These are phyloP conservation scores for Eurystomus glaucurus DNA, from an alignment of 2,797 vertebrate genomes.

Conservation along the genomic window DNA sequence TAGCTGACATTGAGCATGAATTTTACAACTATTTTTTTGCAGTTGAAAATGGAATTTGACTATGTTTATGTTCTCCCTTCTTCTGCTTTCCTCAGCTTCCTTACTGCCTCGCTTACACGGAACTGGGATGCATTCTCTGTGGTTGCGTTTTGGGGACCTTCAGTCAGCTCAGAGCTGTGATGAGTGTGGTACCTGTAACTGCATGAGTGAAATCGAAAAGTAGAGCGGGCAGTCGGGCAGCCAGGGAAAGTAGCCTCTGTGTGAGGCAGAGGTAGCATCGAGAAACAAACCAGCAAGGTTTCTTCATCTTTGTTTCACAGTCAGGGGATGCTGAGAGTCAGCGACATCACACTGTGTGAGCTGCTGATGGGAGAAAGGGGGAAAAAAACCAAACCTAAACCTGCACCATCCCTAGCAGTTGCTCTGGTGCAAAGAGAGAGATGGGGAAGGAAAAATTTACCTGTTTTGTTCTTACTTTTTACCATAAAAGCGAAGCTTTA, in stretches of 20 bases:
- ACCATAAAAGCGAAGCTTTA: neutral
- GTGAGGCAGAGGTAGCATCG: neutral
- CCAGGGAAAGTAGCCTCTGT: neutral
- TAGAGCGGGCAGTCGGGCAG: rapidly evolving
- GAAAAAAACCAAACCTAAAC: neutral
- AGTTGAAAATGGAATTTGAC: neutral
- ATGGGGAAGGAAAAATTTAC: neutral
- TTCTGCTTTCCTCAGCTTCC: neutral
- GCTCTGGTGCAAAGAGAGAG: neutral
- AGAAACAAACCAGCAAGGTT: neutral
- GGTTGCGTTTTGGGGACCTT: neutral
- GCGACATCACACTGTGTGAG: rapidly evolving
- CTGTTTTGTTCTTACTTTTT: neutral
- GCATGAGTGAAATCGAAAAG: neutral
- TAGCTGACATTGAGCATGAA: neutral
- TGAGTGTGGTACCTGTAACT: neutral
- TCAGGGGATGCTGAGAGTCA: neutral
- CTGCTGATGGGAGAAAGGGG: neutral
- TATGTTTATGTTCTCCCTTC: neutral
- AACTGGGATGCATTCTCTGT: neutral
- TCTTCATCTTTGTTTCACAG: neutral
- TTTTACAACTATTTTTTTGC: neutral
- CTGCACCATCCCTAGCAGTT: neutral
- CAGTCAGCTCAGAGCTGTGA: neutral
- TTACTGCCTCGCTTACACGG: neutral